Base-by-base conservation (phyloP, 2,797 vertebrate species). In the Melanogrammus aeglefinus region DNA sequence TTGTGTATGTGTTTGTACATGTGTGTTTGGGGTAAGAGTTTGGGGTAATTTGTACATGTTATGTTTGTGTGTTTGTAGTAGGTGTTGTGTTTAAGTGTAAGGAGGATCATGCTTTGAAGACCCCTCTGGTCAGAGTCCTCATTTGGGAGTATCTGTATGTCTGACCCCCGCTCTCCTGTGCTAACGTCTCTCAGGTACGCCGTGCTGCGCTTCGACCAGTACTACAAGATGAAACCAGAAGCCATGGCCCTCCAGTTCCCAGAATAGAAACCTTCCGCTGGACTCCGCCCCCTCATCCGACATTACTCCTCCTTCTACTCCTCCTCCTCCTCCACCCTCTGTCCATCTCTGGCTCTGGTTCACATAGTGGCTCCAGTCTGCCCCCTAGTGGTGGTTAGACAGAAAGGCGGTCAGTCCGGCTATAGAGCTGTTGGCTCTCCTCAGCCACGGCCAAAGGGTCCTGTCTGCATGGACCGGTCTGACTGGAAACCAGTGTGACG, bases 181-280 rank as follows among this genome's bases (percentile, higher is more conserved):
- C 57, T 8, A 0, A 0, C 12, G n/a, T 35, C 31, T 36, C 75
- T 79, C 84, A 99, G 98, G 91, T 99, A 99, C 76, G 97, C 98
- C 77, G 90, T 97, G 87, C 95, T 99, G 85, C 96, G 97, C 81
- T 98, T 99, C 88, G 96, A 93, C 91, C 98, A 99, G 86, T 99
- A 98, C 92, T 97, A 97, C 92, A 98, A 97, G 93, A 99, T 98
- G 96, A 99, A 99, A 90, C 94, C 95, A 4, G 96, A 96, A 83
- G 95, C 94, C 69, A 92, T 92, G 73, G 91, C 87, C 0, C 91
- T 98, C 83, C 94, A 91, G 88, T 90, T 98, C 88, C 97, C 97
- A 0, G 94, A 97, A 92, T 97, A 97, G 75, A 73, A 8, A 24
- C 29, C 0, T 21, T 73, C 72, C 8, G 35, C 39, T 1, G n/a